phyloP scores from a whole-genome alignment of 1,140 invertebrate species.

The Notospermus geniculatus region DNA sequence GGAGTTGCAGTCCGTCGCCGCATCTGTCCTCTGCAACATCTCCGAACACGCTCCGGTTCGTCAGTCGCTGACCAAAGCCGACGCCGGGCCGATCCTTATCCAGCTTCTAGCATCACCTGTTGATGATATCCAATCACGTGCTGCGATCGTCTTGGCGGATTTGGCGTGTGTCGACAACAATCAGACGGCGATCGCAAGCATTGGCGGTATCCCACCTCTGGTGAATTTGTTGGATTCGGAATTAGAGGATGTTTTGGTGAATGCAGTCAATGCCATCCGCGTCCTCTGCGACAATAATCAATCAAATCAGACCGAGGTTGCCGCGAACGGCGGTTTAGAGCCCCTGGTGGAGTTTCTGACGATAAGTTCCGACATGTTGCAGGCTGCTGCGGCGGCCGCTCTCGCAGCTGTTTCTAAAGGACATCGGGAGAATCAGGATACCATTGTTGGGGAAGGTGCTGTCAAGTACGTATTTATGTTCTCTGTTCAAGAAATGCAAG shows the following conservation, averaged over 20 bases:
- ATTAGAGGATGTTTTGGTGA: slow-evolving; percentile 53
- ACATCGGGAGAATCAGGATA: slow-evolving; percentile 47
- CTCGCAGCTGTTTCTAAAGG: slow-evolving; percentile 40
- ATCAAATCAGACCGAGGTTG: slow-evolving; percentile 46
- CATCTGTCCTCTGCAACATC: slow-evolving; percentile 54
- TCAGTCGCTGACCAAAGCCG: slow-evolving; percentile 33
- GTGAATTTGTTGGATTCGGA: slow-evolving; percentile 49
- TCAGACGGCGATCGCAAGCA: slow-evolving; percentile 38
- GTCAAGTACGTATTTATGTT: slow-evolving; percentile 37
- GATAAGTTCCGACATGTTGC: slow-evolving; percentile 39
- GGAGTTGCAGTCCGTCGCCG: slow-evolving; percentile 45
- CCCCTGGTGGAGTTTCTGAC: slow-evolving; percentile 52
- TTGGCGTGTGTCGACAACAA: slow-evolving; percentile 47
- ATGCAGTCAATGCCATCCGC: slow-evolving; percentile 53
- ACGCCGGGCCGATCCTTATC: slow-evolving; percentile 44
- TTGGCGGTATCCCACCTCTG: slow-evolving; percentile 44
- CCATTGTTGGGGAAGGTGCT: slow-evolving; percentile 38
- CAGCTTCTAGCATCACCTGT: slow-evolving; percentile 42
- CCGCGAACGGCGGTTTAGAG: slow-evolving; percentile 39
- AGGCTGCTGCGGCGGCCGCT: slow-evolving; percentile 48
- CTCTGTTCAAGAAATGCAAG: no score
- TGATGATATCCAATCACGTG: slow-evolving; percentile 53
- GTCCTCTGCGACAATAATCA: slow-evolving; percentile 47
- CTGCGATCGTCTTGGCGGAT: slow-evolving; percentile 52
- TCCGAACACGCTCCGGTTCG: slow-evolving; percentile 45